A percentile compares a stretch with the other conserved stretches of the same genome.
Conservation (phyloP, 2,113 vertebrate species). For the Aldabrachelys gigantea region DNA sequence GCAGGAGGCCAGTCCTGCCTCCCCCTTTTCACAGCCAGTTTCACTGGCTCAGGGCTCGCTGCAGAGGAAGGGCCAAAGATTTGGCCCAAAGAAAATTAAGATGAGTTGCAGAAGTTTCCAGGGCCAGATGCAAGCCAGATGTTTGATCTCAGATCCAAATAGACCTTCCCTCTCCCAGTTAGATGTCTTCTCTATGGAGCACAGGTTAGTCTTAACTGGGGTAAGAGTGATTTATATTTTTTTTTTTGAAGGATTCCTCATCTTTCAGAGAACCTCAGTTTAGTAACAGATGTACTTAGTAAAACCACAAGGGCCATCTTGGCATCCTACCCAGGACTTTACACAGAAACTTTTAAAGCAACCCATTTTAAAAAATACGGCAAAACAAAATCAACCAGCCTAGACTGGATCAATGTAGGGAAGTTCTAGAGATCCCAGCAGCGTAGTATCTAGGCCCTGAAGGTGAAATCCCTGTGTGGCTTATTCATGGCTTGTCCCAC, state of each 20-base stretch:
- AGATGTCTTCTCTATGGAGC: neutral
- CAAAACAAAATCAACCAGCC: neutral
- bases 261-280: neutral
- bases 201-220: neutral
- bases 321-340: neutral
- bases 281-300: neutral
- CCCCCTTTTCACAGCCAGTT: rapidly evolving
- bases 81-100: neutral
- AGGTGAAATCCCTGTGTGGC: neutral
- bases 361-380: neutral
- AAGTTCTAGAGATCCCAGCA: neutral
- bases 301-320: neutral
- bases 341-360: neutral
- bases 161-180: neutral
- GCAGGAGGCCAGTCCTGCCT: neutral
- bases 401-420: rapidly evolving
- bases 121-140: neutral
- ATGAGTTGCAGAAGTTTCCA: neutral
- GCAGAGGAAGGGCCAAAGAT: neutral
- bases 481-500: neutral
- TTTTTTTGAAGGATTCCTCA: neutral
- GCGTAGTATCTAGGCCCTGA: neutral
- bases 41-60: neutral
- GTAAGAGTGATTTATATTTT: neutral
- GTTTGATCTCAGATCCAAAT: neutral